Percentiles rank a stretch among this genome's conserved stretches.
Evolutionary conservation across 1,140 invertebrate genomes (phyloP).

Genomic region (Dinothrombium tinctorium): DNA sequence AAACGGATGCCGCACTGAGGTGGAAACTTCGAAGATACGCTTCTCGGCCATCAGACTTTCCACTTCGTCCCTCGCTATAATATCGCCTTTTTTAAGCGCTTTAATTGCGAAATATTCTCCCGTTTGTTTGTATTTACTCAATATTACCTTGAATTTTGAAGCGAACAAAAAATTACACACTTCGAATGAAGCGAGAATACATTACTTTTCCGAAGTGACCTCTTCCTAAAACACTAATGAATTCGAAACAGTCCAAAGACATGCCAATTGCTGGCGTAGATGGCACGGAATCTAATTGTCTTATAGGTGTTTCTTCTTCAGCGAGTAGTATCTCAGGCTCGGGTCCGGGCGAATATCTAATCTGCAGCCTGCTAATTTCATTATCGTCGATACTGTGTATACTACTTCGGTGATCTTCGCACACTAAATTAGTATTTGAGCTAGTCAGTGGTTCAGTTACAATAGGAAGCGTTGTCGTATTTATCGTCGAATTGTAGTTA

Average conservation of each 20-base stretch:
- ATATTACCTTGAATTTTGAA: slow-evolving; percentile 10
- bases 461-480: neutral
- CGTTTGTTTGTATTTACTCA: slow-evolving; percentile 77
- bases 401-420: neutral
- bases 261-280: neutral
- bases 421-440: too few species aligned
- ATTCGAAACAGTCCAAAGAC: slow-evolving; percentile 62
- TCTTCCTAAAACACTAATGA: slow-evolving; percentile 84
- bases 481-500: neutral
- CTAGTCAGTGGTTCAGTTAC: neutral
- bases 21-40: slow-evolving; percentile 94
- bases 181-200: too few species aligned
- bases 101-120: slow-evolving; percentile 87
- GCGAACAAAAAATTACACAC: too few species aligned
- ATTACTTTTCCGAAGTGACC: slow-evolving; percentile 97
- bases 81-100: slow-evolving; percentile 97
- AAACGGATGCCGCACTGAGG: slow-evolving; percentile 87
- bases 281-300: neutral
- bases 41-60: slow-evolving; percentile 95
- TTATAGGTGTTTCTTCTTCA: slow-evolving; percentile 31
- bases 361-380: neutral
- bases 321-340: slow-evolving; percentile 50
- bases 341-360: slow-evolving; percentile 35
- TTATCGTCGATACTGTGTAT: slow-evolving; percentile 5
- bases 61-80: slow-evolving; percentile 92